Evolutionary conservation across 1,140 invertebrate genomes (phyloP).

Genomic region (Nymphalis io): DNA sequence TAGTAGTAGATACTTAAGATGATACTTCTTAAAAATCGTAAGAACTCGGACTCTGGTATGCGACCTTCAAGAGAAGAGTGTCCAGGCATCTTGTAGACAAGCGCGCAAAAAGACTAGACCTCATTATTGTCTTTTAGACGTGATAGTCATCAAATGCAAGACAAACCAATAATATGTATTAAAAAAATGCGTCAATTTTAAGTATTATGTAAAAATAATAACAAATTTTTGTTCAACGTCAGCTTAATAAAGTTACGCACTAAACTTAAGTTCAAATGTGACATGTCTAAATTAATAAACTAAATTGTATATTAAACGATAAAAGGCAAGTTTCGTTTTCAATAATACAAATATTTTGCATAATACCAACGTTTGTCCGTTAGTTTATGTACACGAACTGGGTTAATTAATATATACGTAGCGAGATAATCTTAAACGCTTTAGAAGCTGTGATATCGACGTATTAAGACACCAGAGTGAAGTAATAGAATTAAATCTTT

Average conservation of each 20-base stretch:
- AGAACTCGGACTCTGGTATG: too few relatives aligned
- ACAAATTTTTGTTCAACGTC: too few relatives aligned
- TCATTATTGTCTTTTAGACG: too few relatives aligned
- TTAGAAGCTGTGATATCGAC: neutral
- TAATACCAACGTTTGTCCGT: slow-evolving; percentile 31
- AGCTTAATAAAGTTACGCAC: neutral
- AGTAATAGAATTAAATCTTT: neutral
- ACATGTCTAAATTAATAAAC: slow-evolving; percentile 35
- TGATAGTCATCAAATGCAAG: too few relatives aligned
- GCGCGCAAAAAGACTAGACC: too few relatives aligned
- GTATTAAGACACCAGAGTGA: neutral
- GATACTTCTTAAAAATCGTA: too few relatives aligned
- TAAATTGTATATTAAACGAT: slow-evolving; percentile 35
- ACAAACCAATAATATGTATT: too few relatives aligned
- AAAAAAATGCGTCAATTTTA: too few relatives aligned
- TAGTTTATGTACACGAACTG: slow-evolving; percentile 22
- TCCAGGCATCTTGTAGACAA: too few relatives aligned
- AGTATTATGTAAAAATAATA: too few relatives aligned
- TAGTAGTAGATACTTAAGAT: too few relatives aligned
- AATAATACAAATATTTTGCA: slow-evolving; percentile 39
- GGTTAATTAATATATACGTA: slow-evolving; percentile 19
- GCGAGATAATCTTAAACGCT: slow-evolving; percentile 7
- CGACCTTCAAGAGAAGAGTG: too few relatives aligned
- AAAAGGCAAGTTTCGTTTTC: slow-evolving; percentile 39
- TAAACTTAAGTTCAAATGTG: slow-evolving; percentile 6